Percentiles rank a stretch among this genome's conserved stretches.
Evolutionary conservation across 2,797 vertebrate genomes (phyloP).

Genomic region (Macrochelys suwanniensis): DNA sequence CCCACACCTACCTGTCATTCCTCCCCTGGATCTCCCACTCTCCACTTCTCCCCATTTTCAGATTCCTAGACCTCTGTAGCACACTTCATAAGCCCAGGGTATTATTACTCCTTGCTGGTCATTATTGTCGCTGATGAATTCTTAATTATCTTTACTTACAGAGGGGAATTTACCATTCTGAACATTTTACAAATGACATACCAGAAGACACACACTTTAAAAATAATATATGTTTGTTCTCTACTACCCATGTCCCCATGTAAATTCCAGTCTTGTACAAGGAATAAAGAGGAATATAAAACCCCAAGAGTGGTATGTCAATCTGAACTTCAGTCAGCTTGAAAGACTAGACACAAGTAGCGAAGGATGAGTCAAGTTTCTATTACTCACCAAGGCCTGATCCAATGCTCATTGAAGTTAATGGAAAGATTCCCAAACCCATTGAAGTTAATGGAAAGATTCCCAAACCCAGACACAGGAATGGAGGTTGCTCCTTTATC

Average conservation of each 20-base stretch:
- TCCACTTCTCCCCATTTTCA: neutral
- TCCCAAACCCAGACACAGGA: constrained; percentile 30
- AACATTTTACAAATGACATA: neutral
- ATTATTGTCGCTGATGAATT: neutral
- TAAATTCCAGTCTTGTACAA: neutral
- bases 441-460: neutral
- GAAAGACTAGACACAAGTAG: neutral
- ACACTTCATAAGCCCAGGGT: neutral
- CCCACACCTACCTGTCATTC: neutral
- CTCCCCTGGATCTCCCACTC: neutral
- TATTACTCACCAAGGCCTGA: neutral
- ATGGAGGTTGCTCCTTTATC: constrained; percentile 10
- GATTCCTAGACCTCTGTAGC: neutral
- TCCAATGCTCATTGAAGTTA: neutral
- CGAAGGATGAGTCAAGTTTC: neutral
- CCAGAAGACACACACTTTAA: neutral
- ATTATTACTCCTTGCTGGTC: neutral
- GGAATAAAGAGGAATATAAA: neutral
- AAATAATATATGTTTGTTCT: neutral
- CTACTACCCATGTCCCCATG: neutral
- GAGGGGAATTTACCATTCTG: neutral
- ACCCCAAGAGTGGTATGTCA: neutral
- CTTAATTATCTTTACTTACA: neutral
- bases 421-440: neutral
- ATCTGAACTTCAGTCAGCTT: neutral